phyloP scores from a whole-genome alignment of 2,797 vertebrate genomes.

The Spea hammondii region DNA sequence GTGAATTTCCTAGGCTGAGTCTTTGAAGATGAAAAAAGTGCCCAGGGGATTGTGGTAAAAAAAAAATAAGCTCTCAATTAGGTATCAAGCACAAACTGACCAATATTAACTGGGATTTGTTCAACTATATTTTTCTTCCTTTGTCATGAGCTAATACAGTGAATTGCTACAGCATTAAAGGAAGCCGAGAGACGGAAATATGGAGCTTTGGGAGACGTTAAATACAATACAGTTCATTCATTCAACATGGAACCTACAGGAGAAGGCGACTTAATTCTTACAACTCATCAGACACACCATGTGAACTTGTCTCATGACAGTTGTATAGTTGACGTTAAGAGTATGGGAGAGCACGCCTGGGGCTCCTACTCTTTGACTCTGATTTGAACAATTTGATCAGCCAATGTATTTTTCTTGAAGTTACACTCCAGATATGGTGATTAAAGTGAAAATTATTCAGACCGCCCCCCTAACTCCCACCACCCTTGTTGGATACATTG shows the following conservation, averaged over 20 bases:
- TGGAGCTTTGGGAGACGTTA: not conserved
- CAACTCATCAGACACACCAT: not conserved
- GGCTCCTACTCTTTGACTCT: no score
- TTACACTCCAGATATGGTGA: no score
- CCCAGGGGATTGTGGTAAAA: constrained; percentile 54
- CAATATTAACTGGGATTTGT: constrained; percentile 56
- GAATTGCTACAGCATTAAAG: constrained; percentile 33
- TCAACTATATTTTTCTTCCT: constrained; percentile 47
- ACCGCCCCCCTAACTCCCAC: no score
- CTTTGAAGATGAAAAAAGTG: constrained; percentile 61
- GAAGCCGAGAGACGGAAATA: not conserved
- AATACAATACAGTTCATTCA: not conserved
- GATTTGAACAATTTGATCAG: no score
- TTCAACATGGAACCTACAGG: not conserved
- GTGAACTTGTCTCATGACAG: no score
- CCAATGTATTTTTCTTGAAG: no score
- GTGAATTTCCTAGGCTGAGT: constrained; percentile 58
- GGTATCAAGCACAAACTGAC: constrained; percentile 57
- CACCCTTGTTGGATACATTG: no score
- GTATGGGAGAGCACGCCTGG: no score
- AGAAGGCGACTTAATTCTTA: not conserved
- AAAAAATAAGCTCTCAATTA: constrained; percentile 53
- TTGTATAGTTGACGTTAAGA: no score
- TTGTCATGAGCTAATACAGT: constrained; percentile 41
- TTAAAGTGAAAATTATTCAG: no score